phyloP scores from a whole-genome alignment of 2,888 invertebrate genomes.

The Magallana nippona region DNA sequence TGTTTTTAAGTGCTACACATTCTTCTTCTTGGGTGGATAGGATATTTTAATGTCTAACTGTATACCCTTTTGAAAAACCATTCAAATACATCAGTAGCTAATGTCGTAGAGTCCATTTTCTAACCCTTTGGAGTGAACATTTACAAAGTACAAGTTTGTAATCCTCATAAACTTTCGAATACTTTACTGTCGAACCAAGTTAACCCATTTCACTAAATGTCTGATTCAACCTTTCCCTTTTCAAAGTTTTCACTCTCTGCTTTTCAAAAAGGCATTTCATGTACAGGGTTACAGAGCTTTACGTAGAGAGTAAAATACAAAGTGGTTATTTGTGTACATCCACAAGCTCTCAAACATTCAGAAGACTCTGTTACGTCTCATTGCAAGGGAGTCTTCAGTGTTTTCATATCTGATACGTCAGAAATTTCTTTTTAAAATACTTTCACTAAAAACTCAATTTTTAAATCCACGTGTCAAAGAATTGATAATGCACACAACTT shows the following conservation, averaged over 20 bases:
- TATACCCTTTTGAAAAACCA: not conserved
- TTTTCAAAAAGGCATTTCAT: slow-evolving; percentile 13
- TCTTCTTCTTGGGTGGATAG: not conserved
- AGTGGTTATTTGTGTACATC: slow-evolving; percentile 20
- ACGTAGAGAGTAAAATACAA: not conserved
- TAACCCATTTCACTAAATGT: slow-evolving; percentile 1
- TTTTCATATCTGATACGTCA: not conserved
- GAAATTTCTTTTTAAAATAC: slow-evolving; percentile 9
- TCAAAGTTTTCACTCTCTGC: not conserved
- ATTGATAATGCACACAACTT: slow-evolving; percentile 14
- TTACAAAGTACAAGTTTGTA: not conserved
- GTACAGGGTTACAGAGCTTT: not conserved
- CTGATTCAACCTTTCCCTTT: not conserved
- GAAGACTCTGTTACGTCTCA: slow-evolving; percentile 7
- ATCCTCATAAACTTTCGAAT: not conserved
- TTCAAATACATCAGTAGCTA: not conserved
- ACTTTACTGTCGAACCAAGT: slow-evolving; percentile 3
- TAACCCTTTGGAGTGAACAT: not conserved
- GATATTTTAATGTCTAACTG: not conserved
- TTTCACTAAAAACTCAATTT: slow-evolving; percentile 32
- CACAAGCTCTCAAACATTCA: slow-evolving; percentile 5
- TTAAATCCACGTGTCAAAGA: slow-evolving; percentile 21
- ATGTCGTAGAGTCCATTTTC: not conserved
- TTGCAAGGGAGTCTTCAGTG: not conserved
- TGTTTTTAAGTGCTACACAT: too few species aligned